Evolutionary conservation across 2,797 vertebrate species (phyloP), one percentile per base, ranked within the genome.

Genomic region (Micropoecilia bifurca): DNA sequence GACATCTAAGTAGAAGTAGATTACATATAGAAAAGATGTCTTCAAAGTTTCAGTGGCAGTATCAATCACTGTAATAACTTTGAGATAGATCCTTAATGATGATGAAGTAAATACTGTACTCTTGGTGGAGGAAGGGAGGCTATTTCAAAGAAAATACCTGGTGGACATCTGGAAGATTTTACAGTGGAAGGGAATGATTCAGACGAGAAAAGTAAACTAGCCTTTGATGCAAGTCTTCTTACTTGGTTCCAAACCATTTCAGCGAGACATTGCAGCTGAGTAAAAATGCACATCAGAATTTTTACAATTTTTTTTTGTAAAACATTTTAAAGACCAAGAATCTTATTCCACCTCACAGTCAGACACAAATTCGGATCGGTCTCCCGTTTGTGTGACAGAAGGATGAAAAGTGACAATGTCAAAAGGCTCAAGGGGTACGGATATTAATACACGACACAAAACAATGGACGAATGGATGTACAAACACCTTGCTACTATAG

Each of bases 21-120:
- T 90, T 92, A 88, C 2, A 25, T 81, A 80, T 46, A 88, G 88
- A 90, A 90, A 92, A 89, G 83, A 86, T 89, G 80, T 85, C 87
- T 86, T 86, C 88, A 84, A 91, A 84, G 83, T 88, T 84, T 82
- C 84, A 88, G 76, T 91, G 89, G 89, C 69, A 50, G 89, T 85
- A 94, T 94, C 91, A 90, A 93, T 94, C 92, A 95, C 71, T 92
- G 89, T 92, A 93, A 93, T 85, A 90, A 91, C 90, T 87, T 75
- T 80, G 63, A 78, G 80, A 92, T 91, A 83, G 91, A 93, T 91
- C 91, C 80, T 87, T 94, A 91, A 94, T 94, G 88, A 93, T 95
- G 93, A 94, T 90, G 89, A 93, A 94, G 92, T 92, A 91, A 95
- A 95, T 90, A 86, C 84, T 84, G 72, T 16, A 85, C 81, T 87